Conservation (phyloP, 1,140 invertebrate genomes). For the Bombus waltoni region DNA sequence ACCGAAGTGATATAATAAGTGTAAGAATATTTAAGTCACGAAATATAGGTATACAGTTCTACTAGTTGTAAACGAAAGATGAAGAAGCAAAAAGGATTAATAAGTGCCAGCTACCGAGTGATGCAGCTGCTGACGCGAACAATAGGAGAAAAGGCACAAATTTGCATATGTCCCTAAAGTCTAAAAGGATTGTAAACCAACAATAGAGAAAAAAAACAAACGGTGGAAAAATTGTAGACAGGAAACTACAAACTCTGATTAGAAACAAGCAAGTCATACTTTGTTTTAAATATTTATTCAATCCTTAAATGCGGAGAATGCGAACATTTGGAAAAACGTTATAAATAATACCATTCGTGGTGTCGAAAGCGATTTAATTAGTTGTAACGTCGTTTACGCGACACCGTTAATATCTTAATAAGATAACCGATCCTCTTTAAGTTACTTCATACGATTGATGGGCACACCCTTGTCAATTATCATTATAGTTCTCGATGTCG, state of each 20-base stretch:
- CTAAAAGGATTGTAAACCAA: background rate
- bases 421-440: slow-evolving; percentile 39
- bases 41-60: background rate
- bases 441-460: slow-evolving; percentile 56
- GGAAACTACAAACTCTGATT: background rate
- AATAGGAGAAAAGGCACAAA: slow-evolving; percentile 3
- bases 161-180: slow-evolving; percentile 10
- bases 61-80: too few relatives aligned
- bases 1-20: background rate
- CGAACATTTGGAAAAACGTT: background rate
- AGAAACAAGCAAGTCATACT: background rate
- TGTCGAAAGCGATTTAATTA: background rate
- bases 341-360: background rate
- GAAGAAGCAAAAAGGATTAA: background rate
- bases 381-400: background rate
- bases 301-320: background rate
- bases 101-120: slow-evolving; percentile 28
- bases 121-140: slow-evolving; percentile 26
- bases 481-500: slow-evolving; percentile 69
- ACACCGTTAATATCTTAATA: background rate
- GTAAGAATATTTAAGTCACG: background rate
- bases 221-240: background rate
- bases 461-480: slow-evolving; percentile 71
- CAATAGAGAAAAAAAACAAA: background rate
- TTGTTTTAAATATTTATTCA: background rate